These are phyloP conservation scores for Pangasianodon gigas DNA, from an alignment of 2,113 vertebrate species.

Conservation along the genomic window DNA sequence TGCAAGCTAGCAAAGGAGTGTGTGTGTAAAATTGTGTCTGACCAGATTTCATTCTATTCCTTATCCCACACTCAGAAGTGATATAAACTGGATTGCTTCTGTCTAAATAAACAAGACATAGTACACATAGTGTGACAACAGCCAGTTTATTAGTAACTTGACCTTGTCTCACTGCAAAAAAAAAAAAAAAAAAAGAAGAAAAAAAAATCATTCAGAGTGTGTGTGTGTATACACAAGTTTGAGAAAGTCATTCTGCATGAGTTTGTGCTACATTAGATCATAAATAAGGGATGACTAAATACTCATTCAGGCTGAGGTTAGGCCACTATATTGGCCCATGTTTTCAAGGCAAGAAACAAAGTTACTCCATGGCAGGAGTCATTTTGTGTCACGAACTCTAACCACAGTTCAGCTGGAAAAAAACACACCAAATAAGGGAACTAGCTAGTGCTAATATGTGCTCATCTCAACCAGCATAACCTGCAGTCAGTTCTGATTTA, in stretches of 20 bases:
- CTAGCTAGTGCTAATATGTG: not conserved
- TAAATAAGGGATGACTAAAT: constrained; percentile 10
- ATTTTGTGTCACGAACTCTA: not conserved
- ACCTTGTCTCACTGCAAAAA: not conserved
- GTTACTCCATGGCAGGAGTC: not conserved
- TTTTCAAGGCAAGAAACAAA: constrained; percentile 8
- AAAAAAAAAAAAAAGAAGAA: not conserved
- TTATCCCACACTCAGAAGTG: not conserved
- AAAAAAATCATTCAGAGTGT: not conserved
- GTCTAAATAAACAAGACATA: not conserved
- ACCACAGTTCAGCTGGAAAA: not conserved
- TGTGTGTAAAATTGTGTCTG: not conserved
- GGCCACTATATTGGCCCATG: not conserved
- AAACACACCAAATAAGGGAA: not conserved
- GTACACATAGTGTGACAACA: not conserved
- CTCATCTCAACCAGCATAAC: not conserved
- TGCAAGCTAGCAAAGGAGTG: not conserved
- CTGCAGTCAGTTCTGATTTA: not conserved
- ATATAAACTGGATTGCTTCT: not conserved
- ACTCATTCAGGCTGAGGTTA: not conserved
- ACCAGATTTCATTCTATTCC: not conserved
- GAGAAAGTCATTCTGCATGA: not conserved
- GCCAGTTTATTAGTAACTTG: not conserved
- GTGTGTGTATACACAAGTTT: constrained; percentile 2
- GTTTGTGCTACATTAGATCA: constrained; percentile 13